Evolutionary conservation across 2,113 vertebrate species (phyloP).

Genomic region (Myotis yumanensis): DNA sequence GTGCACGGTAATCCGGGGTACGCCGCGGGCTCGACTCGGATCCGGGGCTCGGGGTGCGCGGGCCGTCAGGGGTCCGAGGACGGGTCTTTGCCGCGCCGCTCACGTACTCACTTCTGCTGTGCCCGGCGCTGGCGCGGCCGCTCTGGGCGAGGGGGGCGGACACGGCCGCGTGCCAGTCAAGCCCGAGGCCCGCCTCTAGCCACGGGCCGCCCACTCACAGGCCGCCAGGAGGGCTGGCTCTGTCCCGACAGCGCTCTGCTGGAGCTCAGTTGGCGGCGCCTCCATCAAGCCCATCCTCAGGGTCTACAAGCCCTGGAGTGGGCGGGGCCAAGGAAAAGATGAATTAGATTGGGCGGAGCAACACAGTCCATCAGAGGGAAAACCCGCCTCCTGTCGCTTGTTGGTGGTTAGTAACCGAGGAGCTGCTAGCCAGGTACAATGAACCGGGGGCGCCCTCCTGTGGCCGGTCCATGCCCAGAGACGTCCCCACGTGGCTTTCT

Average conservation of each 20-base stretch:
- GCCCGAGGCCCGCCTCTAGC: constrained; percentile 54
- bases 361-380: not conserved
- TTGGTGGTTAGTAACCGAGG: not conserved
- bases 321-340: constrained; percentile 79
- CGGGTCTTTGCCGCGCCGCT: constrained; percentile 54
- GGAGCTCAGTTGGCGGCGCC: constrained; percentile 58
- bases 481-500: not conserved
- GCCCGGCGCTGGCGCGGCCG: constrained; percentile 53
- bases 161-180: constrained; percentile 55
- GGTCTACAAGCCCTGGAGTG: not conserved
- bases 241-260: constrained; percentile 59
- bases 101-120: constrained; percentile 74
- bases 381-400: constrained; percentile 18
- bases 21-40: not conserved
- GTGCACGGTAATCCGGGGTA: constrained; percentile 34
- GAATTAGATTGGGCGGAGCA: constrained; percentile 82
- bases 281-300: not conserved
- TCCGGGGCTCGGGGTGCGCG: not conserved
- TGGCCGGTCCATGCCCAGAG: constrained; percentile 47
- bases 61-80: constrained; percentile 67
- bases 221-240: not conserved
- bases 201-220: constrained; percentile 60
- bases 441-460: constrained; percentile 80
- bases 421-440: constrained; percentile 30
- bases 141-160: constrained; percentile 60